These are phyloP conservation scores for Centropus bengalensis DNA, from an alignment of 2,113 vertebrate genomes.

Conservation along the genomic window DNA sequence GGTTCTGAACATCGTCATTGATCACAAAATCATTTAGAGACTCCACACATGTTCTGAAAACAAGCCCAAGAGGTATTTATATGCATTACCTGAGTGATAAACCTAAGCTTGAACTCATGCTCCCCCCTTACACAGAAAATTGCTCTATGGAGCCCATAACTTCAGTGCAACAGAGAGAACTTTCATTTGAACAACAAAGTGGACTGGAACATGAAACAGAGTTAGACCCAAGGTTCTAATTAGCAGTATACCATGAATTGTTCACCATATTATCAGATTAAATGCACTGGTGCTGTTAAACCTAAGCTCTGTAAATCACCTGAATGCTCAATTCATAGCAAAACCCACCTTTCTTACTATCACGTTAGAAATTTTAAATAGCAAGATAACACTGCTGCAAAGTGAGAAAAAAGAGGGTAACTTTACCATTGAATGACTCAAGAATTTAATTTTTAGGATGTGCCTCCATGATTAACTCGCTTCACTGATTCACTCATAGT, in stretches of 20 bases:
- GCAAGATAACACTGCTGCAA: neutral
- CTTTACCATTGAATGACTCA: neutral
- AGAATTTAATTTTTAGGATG: neutral
- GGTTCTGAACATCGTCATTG: neutral
- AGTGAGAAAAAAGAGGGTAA: neutral
- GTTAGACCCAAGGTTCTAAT: neutral
- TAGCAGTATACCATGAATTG: neutral
- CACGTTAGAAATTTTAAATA: neutral
- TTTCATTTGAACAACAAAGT: neutral
- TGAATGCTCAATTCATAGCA: neutral
- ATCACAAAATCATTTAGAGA: neutral
- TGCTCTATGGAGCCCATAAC: neutral
- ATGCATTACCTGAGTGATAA: neutral
- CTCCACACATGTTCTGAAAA: neutral
- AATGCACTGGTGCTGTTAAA: neutral
- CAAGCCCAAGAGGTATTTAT: neutral
- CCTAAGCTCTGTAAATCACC: neutral
- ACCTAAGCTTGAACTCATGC: neutral
- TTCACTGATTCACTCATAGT: neutral
- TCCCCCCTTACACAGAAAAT: neutral
- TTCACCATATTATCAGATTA: neutral
- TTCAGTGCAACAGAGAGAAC: neutral
- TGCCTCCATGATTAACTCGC: neutral
- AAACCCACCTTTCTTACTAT: neutral
- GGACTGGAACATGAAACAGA: neutral